Evolutionary conservation across 2,888 invertebrate genomes (phyloP).

Genomic region (Creontiades dilutus): DNA sequence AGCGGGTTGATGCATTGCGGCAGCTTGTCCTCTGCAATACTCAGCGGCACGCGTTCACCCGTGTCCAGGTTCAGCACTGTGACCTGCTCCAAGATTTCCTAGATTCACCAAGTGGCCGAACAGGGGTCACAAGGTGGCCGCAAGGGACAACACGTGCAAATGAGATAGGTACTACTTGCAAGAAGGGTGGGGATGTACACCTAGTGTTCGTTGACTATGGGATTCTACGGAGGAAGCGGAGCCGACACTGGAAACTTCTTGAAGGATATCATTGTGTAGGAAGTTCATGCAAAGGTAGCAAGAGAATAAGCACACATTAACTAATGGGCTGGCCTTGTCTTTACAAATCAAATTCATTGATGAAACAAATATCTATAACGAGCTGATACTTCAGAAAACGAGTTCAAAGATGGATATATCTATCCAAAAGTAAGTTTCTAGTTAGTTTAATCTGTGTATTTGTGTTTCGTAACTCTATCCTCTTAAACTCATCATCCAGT

Average conservation of each 20-base stretch:
- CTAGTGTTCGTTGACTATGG: constrained; percentile 25
- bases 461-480: no score
- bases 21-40: constrained; percentile 95
- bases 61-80: constrained; percentile 82
- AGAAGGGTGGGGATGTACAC: constrained; percentile 38
- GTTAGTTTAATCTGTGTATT: no score
- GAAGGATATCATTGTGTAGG: constrained; percentile 17
- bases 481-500: no score
- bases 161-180: constrained; percentile 66
- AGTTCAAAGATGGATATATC: no score
- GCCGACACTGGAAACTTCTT: background rate
- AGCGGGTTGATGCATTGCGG: constrained; percentile 96
- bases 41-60: constrained; percentile 95
- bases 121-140: constrained; percentile 65
- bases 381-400: no score
- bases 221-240: constrained; percentile 25
- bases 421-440: no score
- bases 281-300: constrained; percentile 42
- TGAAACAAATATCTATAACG: no score
- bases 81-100: constrained; percentile 95
- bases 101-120: constrained; percentile 68
- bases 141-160: constrained; percentile 67
- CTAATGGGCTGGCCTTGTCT: background rate
- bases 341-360: background rate
- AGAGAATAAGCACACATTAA: constrained; percentile 21